Percentiles rank a stretch among this genome's conserved stretches.
Conservation (phyloP, 2,113 vertebrate genomes). For the Ondatra zibethicus region DNA sequence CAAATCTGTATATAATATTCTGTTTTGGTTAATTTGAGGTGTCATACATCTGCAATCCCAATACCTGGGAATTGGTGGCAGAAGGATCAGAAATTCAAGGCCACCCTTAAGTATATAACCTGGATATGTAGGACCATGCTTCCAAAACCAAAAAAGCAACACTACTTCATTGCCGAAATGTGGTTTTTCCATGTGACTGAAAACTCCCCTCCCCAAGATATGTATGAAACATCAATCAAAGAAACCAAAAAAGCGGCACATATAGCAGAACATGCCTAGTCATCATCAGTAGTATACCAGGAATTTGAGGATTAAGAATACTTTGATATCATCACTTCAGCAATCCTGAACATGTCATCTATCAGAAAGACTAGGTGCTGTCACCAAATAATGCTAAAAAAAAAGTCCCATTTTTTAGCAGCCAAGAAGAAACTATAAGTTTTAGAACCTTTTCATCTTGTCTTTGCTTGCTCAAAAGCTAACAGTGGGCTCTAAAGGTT, state of each 20-base stretch:
- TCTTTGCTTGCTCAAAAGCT: constrained; percentile 9
- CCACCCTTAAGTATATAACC: background rate
- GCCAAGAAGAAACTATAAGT: background rate
- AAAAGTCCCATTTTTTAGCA: background rate
- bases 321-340: background rate
- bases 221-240: background rate
- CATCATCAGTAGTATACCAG: background rate
- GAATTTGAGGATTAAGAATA: background rate
- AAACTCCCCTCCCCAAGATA: background rate
- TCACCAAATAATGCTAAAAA: background rate
- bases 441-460: constrained; percentile 1
- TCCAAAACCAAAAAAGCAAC: background rate
- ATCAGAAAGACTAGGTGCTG: background rate
- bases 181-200: background rate
- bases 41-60: background rate
- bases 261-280: background rate
- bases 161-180: background rate
- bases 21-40: background rate
- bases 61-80: background rate
- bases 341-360: background rate
- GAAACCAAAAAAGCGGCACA: too few species aligned
- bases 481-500: constrained; percentile 55
- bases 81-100: background rate
- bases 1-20: background rate
- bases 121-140: background rate